Conservation (phyloP, 2,113 vertebrate genomes). For the Oreochromis spilurus region DNA sequence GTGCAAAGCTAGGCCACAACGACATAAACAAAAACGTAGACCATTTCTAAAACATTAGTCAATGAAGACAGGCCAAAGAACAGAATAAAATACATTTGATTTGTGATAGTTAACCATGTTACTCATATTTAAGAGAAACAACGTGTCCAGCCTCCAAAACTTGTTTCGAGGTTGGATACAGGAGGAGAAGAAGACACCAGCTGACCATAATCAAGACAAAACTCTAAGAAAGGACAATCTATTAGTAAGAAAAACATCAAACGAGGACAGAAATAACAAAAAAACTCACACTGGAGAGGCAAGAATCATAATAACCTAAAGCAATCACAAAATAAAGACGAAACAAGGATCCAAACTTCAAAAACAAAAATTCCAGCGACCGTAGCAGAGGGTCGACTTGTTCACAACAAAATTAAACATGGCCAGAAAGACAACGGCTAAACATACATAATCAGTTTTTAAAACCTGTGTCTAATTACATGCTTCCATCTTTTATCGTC, state of each 20-base stretch:
- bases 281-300: rapidly evolving
- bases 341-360: neutral
- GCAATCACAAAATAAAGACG: rapidly evolving
- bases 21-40: neutral
- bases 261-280: neutral
- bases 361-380: neutral
- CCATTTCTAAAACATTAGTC: neutral
- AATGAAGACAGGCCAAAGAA: neutral
- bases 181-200: neutral
- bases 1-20: neutral
- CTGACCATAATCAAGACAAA: neutral
- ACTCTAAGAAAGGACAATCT: neutral
- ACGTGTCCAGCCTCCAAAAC: neutral
- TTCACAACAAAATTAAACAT: neutral
- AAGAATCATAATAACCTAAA: neutral
- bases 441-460: neutral
- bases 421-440: neutral
- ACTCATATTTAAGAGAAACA: neutral
- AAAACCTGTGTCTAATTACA: neutral
- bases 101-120: neutral
- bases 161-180: neutral
- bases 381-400: neutral
- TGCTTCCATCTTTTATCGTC: neutral
- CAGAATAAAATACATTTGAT: neutral
- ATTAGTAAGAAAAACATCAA: neutral